A percentile compares a stretch with the other conserved stretches of the same genome.
Conservation (phyloP, 1,140 invertebrate species). For the Paralvinella palmiformis region DNA sequence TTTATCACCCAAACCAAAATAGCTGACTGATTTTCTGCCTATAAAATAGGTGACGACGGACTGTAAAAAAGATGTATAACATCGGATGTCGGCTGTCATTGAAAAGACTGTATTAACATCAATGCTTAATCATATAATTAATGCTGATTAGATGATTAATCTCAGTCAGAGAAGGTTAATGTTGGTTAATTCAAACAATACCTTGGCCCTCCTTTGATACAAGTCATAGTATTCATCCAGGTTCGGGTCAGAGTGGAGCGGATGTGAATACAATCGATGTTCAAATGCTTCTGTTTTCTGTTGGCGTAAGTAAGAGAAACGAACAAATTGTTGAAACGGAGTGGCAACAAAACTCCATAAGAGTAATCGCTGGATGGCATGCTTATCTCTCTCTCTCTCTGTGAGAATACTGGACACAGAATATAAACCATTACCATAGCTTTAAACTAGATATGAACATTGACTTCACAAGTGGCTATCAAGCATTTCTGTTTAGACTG, state of each 20-base stretch:
- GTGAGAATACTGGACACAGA: neutral
- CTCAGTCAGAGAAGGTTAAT: too few relatives aligned
- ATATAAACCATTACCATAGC: neutral
- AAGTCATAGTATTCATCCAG: constrained; percentile 65
- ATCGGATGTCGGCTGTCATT: too few relatives aligned
- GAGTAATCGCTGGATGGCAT: neutral
- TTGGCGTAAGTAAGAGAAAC: too few relatives aligned
- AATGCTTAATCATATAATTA: too few relatives aligned
- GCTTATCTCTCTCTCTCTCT: too few relatives aligned
- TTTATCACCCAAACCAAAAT: too few relatives aligned
- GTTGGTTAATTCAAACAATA: too few relatives aligned
- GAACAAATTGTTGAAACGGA: neutral
- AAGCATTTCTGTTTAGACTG: neutral
- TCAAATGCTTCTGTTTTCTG: constrained; percentile 78
- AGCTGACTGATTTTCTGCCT: too few relatives aligned
- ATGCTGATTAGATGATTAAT: too few relatives aligned
- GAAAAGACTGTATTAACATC: too few relatives aligned
- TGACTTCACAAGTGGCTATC: neutral
- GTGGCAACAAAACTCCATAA: neutral
- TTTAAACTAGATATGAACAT: neutral
- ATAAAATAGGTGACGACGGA: too few relatives aligned
- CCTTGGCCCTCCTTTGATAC: constrained; percentile 66
- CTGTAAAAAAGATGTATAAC: too few relatives aligned
- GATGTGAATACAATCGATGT: constrained; percentile 71
- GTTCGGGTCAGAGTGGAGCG: constrained; percentile 69